A percentile compares a stretch with the other conserved stretches of the same genome.
phyloP scores from a whole-genome alignment of 2,888 invertebrate genomes.

The Hemistola chrysoprasaria region DNA sequence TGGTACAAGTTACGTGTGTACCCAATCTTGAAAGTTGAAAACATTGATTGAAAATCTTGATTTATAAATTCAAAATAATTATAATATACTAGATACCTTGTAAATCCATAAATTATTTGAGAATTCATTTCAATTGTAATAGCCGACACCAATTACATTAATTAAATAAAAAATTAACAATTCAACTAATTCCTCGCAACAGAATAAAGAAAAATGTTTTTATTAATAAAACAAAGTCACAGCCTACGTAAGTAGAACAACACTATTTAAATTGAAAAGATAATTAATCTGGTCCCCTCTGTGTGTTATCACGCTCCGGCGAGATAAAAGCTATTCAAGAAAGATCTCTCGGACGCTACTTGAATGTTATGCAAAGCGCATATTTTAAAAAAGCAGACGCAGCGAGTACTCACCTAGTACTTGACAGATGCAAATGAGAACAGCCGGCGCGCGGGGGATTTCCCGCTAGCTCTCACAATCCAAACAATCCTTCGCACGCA shows the following conservation, averaged over 20 bases:
- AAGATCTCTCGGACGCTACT: constrained; percentile 41
- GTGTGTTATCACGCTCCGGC: constrained; percentile 38
- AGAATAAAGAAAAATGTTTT: background rate
- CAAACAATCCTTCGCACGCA: constrained; percentile 63
- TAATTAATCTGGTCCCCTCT: constrained; percentile 33
- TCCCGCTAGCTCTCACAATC: constrained; percentile 61
- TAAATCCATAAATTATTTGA: too few species aligned
- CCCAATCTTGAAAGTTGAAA: constrained; percentile 18
- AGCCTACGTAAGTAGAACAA: constrained; percentile 18
- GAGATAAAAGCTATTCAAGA: constrained; percentile 46
- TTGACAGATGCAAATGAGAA: constrained; percentile 71
- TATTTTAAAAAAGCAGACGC: constrained; percentile 58
- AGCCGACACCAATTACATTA: too few species aligned
- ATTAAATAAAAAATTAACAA: too few species aligned
- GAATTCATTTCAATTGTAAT: too few species aligned
- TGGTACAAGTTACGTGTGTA: constrained; percentile 19
- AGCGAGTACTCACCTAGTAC: constrained; percentile 64
- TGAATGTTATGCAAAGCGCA: constrained; percentile 44
- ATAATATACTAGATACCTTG: too few species aligned
- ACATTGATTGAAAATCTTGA: constrained; percentile 7
- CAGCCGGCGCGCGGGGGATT: constrained; percentile 48
- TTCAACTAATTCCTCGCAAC: too few species aligned
- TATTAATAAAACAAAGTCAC: constrained; percentile 8
- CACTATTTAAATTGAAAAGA: constrained; percentile 31
- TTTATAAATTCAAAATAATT: too few species aligned